Base-by-base conservation (phyloP, 2,888 invertebrate genomes). In the Nomada ferruginata region DNA sequence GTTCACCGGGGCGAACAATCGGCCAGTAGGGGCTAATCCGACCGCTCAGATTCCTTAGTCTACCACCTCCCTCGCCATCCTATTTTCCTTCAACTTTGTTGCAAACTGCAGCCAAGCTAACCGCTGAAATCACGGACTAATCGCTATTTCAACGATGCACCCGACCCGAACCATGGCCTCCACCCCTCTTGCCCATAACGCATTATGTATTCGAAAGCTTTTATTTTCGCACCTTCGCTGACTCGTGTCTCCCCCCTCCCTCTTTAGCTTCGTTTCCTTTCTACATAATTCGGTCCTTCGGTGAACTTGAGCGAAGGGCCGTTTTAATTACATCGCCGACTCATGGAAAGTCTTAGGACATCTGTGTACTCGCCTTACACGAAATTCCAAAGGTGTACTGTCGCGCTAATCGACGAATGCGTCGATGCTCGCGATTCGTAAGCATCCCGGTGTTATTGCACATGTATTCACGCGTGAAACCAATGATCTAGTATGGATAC, bases 91-190 rank as follows among this genome's bases (percentile, higher is more conserved):
- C 66, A 88, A 88, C 87, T 88, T 88, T 88, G 88, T 87, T 84
- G 85, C 82, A 55, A 88, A 87, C 87, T 83, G 79, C 71, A 74
- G 78, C 78, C 77, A 53, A 73, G 65, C 76, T 50, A 52, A 66
- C 65, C 69, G 59, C 79, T 79, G 69, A 83, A 88, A 87, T 82
- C 84, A 70, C 72, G 74, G 83, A 82, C 85, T 84, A 87, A 84
- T 88, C 85, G 88, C 88, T 88, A 88, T 86, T 88, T 86, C 88
- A 84, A 36, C 86, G 85, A 88, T 88, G 88, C 85, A 83, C 59
- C 75, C 73, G 29, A 15, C 61, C 29, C 9, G 18, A 26, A 23
- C 20, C 4, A 20, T n/a, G 47, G 15, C 11, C 26, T 26, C 2
- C 7, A 9, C 53, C 2, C 52, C 44, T 13, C 36, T 47, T 18